Evolutionary conservation across 2,797 vertebrate species (phyloP).

Genomic region (Coregonus suidteri): DNA sequence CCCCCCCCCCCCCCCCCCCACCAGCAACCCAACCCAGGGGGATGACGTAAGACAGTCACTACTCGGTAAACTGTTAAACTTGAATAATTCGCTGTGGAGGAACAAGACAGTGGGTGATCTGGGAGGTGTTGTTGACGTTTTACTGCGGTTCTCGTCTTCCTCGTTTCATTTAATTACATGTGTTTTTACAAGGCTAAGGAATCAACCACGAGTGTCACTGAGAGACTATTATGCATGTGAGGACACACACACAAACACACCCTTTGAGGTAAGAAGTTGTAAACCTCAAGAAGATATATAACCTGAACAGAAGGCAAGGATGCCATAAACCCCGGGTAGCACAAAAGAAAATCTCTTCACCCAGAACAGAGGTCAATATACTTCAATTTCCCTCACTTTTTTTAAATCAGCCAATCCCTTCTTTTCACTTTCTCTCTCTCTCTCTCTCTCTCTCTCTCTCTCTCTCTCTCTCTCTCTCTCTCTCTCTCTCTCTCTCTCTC

Average conservation of each 20-base stretch:
- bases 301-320: conserved; percentile 47
- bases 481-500: no score
- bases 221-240: conserved; percentile 39
- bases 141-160: conserved; percentile 54
- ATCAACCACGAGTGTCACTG: conserved; percentile 38
- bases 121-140: conserved; percentile 58
- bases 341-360: conserved; percentile 63
- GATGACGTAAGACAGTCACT: no score
- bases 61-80: no score
- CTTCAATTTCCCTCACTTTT: conserved; percentile 47
- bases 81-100: not conserved
- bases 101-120: conserved; percentile 48
- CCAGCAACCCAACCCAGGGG: no score
- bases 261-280: conserved; percentile 55
- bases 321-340: conserved; percentile 57
- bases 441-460: not conserved
- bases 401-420: conserved; percentile 29
- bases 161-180: conserved; percentile 71
- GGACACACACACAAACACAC: no score
- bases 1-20: no score
- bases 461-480: no score
- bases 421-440: not conserved
- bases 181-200: conserved; percentile 56
- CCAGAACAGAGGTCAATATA: conserved; percentile 53
- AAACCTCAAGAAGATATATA: conserved; percentile 69